phyloP scores from a whole-genome alignment of 2,113 vertebrate genomes.

The Salvelinus alpinus region DNA sequence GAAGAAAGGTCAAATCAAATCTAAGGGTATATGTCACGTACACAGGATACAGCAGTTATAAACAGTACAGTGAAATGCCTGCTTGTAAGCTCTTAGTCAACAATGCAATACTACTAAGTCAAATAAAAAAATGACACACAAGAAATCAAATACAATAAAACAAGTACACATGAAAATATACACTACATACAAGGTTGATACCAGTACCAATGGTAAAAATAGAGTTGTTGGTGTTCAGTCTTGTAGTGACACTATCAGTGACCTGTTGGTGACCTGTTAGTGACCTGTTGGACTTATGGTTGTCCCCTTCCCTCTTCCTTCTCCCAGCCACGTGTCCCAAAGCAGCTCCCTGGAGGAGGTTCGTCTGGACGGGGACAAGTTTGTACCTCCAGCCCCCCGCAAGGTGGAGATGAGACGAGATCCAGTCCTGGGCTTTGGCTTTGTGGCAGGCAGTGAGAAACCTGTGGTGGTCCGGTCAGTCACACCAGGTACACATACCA shows the following conservation, averaged over 20 bases:
- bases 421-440: constrained; percentile 96
- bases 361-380: constrained; percentile 87
- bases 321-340: constrained; percentile 87
- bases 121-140: no score
- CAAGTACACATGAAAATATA: no score
- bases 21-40: no score
- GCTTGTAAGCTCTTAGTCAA: no score
- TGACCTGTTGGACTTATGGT: background rate
- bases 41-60: no score
- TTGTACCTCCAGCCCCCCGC: constrained; percentile 87
- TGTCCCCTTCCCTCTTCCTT: constrained; percentile 12
- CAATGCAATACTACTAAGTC: no score
- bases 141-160: no score
- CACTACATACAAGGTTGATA: no score
- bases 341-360: constrained; percentile 90
- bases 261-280: background rate
- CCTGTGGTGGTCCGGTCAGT: constrained; percentile 97
- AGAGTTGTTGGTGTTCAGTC: no score
- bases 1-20: background rate
- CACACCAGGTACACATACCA: constrained; percentile 87
- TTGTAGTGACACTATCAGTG: background rate
- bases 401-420: constrained; percentile 98
- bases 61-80: no score
- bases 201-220: no score
- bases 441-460: constrained; percentile 98